Base-by-base conservation (phyloP, 2,888 invertebrate species). In the Diachrysia chrysitis region DNA sequence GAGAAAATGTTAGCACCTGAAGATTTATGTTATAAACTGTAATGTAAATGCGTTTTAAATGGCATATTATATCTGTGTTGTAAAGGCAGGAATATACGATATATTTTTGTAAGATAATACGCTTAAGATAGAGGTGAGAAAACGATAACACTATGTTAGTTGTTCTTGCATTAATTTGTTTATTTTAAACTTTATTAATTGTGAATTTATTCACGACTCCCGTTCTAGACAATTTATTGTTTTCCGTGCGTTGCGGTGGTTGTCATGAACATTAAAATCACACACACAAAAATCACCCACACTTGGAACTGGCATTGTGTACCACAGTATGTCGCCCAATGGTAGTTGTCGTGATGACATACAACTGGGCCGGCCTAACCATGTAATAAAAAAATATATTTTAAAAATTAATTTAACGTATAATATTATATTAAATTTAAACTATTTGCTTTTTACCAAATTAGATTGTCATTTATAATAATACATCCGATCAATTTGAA, bases 1-100 rank as follows among this genome's bases (percentile, higher is more conserved):
- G 48, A 51, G 48, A 51, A 51, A 51, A 51, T 51, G 48, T 51
- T 51, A 10, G 19, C 48, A 51, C 19, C 19, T 21, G 16, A 19
- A 51, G 48, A 51, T 51, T 51, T 19, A 51, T 21, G 48, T 3
- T 51, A 51, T 51, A 51, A 21, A 51, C 46, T 7, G 12, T 51
- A 19, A 51, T 51, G 48, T 51, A 21, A 51, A 51, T 51, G 48
- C 21, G 19, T 21, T 51, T 48, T 48, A 48, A 19, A 19, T 7
- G 3, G 48, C 12, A 19, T 19, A 29, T 29, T 29, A 48, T 9
- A 19, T 48, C 17, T 19, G 42, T n/a, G 42, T 19, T 48, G 48
- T 48, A 48, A 48, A 46, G 46, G 19, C 10, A 19, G 17, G 17
- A 9, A 1, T 17, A 46, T 2, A 17, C 17, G 10, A 19, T 19